phyloP scores from a whole-genome alignment of 2,888 invertebrate genomes.

The Tanypteryx hageni region DNA sequence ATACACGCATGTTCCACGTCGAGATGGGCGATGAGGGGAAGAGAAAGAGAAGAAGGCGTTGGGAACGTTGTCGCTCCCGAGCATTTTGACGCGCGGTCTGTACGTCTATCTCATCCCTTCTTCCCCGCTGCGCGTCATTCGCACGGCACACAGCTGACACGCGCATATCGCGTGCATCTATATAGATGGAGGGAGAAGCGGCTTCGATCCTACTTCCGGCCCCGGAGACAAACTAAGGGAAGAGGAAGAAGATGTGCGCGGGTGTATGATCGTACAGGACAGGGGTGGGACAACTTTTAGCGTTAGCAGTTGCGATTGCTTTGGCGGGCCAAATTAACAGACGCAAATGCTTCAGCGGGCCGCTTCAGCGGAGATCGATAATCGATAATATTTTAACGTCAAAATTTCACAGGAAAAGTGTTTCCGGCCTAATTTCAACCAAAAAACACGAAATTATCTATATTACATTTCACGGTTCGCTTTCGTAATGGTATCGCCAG shows the following conservation, averaged over 20 bases:
- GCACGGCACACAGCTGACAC: conserved; percentile 18
- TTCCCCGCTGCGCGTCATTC: background rate
- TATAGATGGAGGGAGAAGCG: background rate
- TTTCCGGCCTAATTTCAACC: too few relatives aligned
- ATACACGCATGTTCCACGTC: background rate
- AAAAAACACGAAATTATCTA: too few relatives aligned
- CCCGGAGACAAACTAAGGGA: conserved; percentile 27
- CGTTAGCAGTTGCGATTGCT: too few relatives aligned
- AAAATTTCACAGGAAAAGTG: too few relatives aligned
- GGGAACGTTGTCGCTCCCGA: background rate
- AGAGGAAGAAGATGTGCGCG: background rate
- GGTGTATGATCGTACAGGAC: too few relatives aligned
- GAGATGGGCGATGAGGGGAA: background rate
- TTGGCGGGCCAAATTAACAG: too few relatives aligned
- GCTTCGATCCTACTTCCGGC: conserved; percentile 8
- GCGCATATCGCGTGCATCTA: conserved; percentile 9
- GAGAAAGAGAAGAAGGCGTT: background rate
- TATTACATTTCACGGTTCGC: too few relatives aligned
- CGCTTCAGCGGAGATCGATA: too few relatives aligned
- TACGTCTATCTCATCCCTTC: background rate
- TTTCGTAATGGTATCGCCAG: too few relatives aligned
- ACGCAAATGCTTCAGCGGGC: too few relatives aligned
- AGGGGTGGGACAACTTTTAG: too few relatives aligned
- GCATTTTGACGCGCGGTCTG: background rate
- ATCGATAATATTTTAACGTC: too few relatives aligned